Base-by-base conservation (phyloP, 2,888 invertebrate genomes). In the Pheosia gnoma region DNA sequence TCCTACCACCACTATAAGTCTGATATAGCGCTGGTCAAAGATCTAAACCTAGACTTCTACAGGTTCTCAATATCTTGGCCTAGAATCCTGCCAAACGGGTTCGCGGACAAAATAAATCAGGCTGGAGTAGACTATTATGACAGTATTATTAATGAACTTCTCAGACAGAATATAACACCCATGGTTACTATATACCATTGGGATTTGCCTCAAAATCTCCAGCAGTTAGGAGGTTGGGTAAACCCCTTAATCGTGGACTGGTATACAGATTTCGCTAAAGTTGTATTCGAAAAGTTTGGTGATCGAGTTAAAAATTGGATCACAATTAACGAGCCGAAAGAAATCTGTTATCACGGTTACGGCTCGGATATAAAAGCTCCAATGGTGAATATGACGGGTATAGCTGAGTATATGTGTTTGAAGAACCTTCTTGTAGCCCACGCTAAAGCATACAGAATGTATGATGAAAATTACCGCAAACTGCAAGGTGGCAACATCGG, bases 61-160 rank as follows among this genome's bases (percentile, higher is more conserved):
- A 83, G 94, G 51, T 95, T 95, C 81, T 95, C 95, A 4, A 82
- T 95, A 52, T 94, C 95, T 0, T 96, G 96, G 96, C 73, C 95
- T 0, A 87, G 96, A 60, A 89, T 96, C 8, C 80, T 96, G n/a
- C 96, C 96, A 0, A 91, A 90, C 53, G 96, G 95, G 0, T 89
- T 90, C 58, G 59, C 85, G 0, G 85, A 94, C 63, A 80, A 85
- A 59, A 77, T 95, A 25, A 96, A 95, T 78, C 77, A 88, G 60
- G 86, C 87, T 0, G 96, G 96, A 5, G 79, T 96, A 0, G 78
- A 92, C 4, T 96, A 96, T 81, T 97, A 97, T 84, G 94, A 95
- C 68, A 86, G 94, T 36, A 79, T 96, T 0, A 95, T 96, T 39
- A 83, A 96, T 70, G 94, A 90, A 70, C 85, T 96, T 54, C 57